Evolutionary conservation across 2,113 vertebrate species (phyloP).

Genomic region (Theristicus caerulescens): DNA sequence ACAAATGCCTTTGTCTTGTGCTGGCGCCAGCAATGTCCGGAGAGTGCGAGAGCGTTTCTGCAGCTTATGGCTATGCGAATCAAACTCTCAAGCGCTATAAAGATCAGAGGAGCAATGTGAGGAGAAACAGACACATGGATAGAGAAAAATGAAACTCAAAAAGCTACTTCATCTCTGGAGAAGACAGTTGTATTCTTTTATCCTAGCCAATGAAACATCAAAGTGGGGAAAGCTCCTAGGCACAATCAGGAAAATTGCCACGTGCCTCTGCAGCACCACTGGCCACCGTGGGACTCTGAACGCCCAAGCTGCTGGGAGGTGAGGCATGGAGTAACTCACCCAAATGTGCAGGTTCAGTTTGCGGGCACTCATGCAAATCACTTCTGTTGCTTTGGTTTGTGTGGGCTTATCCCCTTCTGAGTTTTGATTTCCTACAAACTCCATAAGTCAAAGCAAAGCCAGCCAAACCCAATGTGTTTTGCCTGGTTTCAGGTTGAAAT

Average conservation of each 20-base stretch:
- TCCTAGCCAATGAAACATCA: not conserved
- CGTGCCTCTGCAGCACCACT: not conserved
- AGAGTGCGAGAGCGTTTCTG: not conserved
- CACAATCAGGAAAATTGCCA: not conserved
- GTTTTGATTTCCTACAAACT: not conserved
- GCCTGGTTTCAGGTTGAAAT: not conserved
- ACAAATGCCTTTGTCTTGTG: not conserved
- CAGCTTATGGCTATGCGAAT: rapidly evolving
- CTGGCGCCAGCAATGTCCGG: not conserved
- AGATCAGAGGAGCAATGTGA: not conserved
- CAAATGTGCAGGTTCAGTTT: not conserved
- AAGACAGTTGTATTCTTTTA: not conserved
- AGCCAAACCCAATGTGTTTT: not conserved
- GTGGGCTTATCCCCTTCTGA: not conserved
- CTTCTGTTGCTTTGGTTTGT: not conserved
- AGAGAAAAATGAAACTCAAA: not conserved
- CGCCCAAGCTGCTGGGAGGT: not conserved
- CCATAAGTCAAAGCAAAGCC: not conserved
- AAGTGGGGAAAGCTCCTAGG: not conserved
- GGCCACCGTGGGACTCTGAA: rapidly evolving
- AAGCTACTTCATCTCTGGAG: not conserved
- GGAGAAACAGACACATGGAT: not conserved
- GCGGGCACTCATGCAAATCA: not conserved
- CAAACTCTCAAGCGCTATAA: not conserved
- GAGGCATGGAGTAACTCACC: not conserved